Base-by-base conservation (phyloP, 2,113 vertebrate genomes). In the Nothoprocta perdicaria region DNA sequence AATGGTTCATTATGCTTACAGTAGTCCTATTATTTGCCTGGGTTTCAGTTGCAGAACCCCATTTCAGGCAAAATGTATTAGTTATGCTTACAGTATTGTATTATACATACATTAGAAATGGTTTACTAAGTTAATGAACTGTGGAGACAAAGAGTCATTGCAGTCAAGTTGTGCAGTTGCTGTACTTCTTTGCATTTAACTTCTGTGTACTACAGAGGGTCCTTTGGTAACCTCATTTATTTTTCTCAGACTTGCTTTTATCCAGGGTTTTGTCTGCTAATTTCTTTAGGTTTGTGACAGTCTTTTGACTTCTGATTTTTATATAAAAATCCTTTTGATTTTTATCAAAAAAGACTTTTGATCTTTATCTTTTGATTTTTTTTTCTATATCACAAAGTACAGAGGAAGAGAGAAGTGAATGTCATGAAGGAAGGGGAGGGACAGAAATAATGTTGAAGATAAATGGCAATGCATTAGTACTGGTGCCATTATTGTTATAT, bases 81-180 rank as follows among this genome's bases (percentile, higher is more conserved):
- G 95, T 95, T 97, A 94, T 53, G 23, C 82, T 91, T 96, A 94
- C 92, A 92, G 91, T 85, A 96, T 83, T 95, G 80, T 84, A 65
- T 97, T 96, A 80, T 95, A 86, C 72, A 52, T 96, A 81, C 55
- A 86, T 97, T 96, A 96, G 88, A 81, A 92, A 89, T 91, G 95
- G 81, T 95, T 97, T 97, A 95, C 94, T 91, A 83, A 95, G 90
- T 93, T 97, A 97, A 96, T 97, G 96, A 97, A 86, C 91, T 97
- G 94, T 97, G 89, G 75, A 93, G 82, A 91, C 86, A 93, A 86
- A 92, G 73, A 90, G 65, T 93, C 72, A 45, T 80, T 85, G 82
- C 83, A 31, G 12, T 90, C 33, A 22, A 61, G 74, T 89, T 23
- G 62, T 50, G 71, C 31, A 58, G 41, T 63, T 48, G 58, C 58